Evolutionary conservation across 2,797 vertebrate genomes (phyloP).

Genomic region (Echiichthys vipera): DNA sequence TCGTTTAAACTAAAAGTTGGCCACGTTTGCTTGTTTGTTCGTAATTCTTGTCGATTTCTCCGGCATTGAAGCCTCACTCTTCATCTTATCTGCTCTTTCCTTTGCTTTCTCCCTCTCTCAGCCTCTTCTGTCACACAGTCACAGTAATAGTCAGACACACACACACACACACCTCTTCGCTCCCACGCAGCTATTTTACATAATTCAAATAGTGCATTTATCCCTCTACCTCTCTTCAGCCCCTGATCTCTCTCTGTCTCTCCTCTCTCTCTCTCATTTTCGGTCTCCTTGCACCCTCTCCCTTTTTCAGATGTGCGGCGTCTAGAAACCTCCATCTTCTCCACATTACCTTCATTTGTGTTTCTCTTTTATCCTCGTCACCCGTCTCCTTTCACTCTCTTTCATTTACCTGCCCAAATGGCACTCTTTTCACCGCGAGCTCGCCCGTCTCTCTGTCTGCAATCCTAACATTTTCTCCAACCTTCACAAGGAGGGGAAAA

Average conservation of each 20-base stretch:
- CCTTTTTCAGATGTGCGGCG: conserved; percentile 33
- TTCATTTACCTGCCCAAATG: conserved; percentile 71
- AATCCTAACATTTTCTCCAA: conserved; percentile 53
- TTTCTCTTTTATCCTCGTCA: conserved; percentile 47
- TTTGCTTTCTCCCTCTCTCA: conserved; percentile 38
- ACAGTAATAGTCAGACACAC: conserved; percentile 41
- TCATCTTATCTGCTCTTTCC: conserved; percentile 16
- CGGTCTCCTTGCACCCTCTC: conserved; percentile 35
- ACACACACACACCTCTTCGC: conserved; percentile 58
- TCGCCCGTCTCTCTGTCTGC: conserved; percentile 47
- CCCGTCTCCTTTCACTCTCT: conserved; percentile 38
- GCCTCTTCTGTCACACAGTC: conserved; percentile 51
- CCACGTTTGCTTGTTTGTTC: conserved; percentile 22
- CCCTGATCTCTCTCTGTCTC: conserved; percentile 51
- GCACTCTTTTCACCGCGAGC: conserved; percentile 50
- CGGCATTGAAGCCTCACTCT: conserved; percentile 17
- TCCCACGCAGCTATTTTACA: conserved; percentile 83
- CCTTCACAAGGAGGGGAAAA: conserved; percentile 38
- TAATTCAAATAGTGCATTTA: conserved; percentile 83
- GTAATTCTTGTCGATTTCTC: conserved; percentile 18
- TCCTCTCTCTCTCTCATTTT: conserved; percentile 44
- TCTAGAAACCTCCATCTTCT: conserved; percentile 57
- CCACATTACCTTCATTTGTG: conserved; percentile 54
- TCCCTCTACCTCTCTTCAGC: conserved; percentile 68
- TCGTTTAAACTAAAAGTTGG: conserved; percentile 35